Evolutionary conservation across 2,113 vertebrate genomes (phyloP).

Genomic region (Zosterops japonicus): DNA sequence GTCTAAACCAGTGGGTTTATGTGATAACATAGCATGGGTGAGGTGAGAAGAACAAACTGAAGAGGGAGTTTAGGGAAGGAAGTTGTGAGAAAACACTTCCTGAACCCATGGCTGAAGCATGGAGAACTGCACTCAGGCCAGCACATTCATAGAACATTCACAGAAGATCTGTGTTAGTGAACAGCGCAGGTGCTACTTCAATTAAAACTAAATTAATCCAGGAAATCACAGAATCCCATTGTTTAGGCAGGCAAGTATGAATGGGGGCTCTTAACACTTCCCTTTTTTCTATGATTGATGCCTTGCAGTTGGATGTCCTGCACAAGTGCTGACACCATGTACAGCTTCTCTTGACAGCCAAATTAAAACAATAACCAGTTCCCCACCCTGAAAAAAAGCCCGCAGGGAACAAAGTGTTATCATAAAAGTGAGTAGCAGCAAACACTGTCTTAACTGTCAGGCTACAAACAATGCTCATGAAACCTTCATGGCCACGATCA

Average conservation of each 20-base stretch:
- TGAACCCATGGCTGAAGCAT: background rate
- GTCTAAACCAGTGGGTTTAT: background rate
- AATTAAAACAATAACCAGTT: background rate
- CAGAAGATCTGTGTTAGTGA: background rate
- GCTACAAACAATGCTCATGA: conserved; percentile 50
- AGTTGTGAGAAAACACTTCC: background rate
- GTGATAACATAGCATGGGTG: background rate
- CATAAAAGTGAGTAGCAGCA: conserved; percentile 28
- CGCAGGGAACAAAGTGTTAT: background rate
- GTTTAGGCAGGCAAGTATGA: background rate
- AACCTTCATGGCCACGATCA: conserved; percentile 1
- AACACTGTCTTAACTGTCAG: background rate
- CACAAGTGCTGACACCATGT: background rate
- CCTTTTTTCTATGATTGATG: background rate
- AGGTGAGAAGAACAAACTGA: background rate
- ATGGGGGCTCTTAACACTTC: background rate
- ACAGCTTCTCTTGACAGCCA: background rate
- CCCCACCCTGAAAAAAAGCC: background rate
- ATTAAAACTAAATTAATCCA: background rate
- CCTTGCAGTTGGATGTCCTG: background rate
- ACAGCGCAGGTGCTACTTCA: background rate
- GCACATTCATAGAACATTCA: too few relatives aligned
- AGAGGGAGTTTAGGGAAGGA: background rate
- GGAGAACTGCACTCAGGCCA: background rate
- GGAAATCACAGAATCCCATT: background rate